phyloP scores from a whole-genome alignment of 2,888 invertebrate genomes.

The Drosophila kuntzei region DNA sequence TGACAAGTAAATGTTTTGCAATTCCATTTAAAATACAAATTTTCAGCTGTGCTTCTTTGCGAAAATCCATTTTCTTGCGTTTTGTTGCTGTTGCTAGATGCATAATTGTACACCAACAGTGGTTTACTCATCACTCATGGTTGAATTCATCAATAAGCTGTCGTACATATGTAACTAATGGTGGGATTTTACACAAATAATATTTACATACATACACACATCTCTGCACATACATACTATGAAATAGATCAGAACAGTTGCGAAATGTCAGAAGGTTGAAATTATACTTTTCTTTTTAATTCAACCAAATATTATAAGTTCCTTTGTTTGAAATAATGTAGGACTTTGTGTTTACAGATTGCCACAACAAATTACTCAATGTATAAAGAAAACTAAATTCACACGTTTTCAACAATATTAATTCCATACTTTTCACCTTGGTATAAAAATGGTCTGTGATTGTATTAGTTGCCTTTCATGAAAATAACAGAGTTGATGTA shows the following conservation, averaged over 20 bases:
- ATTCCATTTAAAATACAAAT: constrained; percentile 50
- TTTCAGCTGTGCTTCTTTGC: constrained; percentile 26
- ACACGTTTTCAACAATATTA: constrained; percentile 63
- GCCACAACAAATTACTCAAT: constrained; percentile 46
- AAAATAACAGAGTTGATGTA: constrained; percentile 29
- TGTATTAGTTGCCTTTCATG: constrained; percentile 41
- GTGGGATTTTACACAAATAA: neutral
- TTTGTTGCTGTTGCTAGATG: constrained; percentile 38
- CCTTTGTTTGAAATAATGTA: constrained; percentile 19
- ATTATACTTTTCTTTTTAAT: constrained; percentile 19
- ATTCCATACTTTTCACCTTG: constrained; percentile 77
- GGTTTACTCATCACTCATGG: constrained; percentile 51
- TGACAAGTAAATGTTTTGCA: constrained; percentile 49
- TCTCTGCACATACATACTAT: constrained; percentile 40
- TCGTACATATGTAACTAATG: constrained; percentile 11
- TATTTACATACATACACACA: constrained; percentile 8
- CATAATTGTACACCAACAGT: constrained; percentile 43
- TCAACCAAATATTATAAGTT: constrained; percentile 21
- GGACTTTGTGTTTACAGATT: constrained; percentile 30
- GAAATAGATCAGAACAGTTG: constrained; percentile 63
- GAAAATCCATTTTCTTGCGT: constrained; percentile 61
- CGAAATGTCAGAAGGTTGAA: constrained; percentile 52
- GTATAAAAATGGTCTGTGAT: constrained; percentile 49
- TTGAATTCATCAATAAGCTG: constrained; percentile 37
- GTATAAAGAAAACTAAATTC: constrained; percentile 47